Percentiles rank a stretch among this genome's conserved stretches.
These are phyloP conservation scores for Cremastinae sp. DNA, from an alignment of 2,888 invertebrate species.

Conservation along the genomic window DNA sequence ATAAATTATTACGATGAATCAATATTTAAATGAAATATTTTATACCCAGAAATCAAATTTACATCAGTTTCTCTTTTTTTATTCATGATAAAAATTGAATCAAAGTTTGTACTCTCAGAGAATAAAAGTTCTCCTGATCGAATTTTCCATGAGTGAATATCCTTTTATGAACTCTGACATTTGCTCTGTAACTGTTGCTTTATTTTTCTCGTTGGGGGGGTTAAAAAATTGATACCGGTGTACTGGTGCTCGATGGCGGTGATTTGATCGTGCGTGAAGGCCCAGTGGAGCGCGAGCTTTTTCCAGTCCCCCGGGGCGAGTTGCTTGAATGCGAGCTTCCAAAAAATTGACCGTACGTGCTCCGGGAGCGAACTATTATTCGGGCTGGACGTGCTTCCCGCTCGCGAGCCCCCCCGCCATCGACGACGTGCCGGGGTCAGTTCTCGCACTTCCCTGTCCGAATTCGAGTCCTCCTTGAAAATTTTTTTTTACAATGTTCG, in stretches of 20 bases:
- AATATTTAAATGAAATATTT: background rate
- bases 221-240: conserved; percentile 81
- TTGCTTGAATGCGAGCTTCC: conserved; percentile 84
- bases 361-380: conserved; percentile 74
- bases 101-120: no score
- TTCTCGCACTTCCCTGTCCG: conserved; percentile 72
- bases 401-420: conserved; percentile 71
- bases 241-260: conserved; percentile 87
- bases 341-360: conserved; percentile 81
- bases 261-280: conserved; percentile 86
- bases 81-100: no score
- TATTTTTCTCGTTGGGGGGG: conserved; percentile 8
- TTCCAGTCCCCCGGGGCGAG: conserved; percentile 86
- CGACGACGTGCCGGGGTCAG: conserved; percentile 72
- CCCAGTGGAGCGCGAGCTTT: conserved; percentile 85
- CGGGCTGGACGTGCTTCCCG: conserved; percentile 67
- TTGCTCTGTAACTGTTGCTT: background rate
- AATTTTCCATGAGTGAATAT: background rate
- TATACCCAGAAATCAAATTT: background rate
- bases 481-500: conserved; percentile 42
- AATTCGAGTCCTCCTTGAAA: conserved; percentile 70
- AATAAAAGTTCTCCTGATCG: no score
- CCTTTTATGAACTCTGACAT: background rate
- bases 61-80: background rate
- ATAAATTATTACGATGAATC: background rate